phyloP scores from a whole-genome alignment of 2,888 invertebrate species.

The Lasioglossum lativentre region DNA sequence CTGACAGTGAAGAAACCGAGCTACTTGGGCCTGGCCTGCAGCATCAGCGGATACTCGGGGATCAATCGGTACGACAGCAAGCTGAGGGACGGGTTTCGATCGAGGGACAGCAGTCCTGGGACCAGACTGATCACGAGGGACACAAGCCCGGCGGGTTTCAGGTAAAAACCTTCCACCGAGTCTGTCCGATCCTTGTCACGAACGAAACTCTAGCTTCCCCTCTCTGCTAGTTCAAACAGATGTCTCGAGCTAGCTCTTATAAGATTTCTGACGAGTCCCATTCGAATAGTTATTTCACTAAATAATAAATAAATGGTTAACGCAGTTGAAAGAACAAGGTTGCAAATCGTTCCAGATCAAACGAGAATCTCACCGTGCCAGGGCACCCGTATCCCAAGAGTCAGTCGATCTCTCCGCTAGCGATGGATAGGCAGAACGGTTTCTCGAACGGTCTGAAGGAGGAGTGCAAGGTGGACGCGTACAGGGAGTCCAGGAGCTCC shows the following conservation, averaged over 20 bases:
- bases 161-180: conserved; percentile 69
- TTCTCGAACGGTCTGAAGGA: conserved; percentile 81
- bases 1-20: conserved; percentile 90
- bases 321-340: not conserved
- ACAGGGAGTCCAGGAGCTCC: conserved; percentile 75
- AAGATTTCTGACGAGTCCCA: not conserved
- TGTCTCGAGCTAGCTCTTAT: not conserved
- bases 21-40: conserved; percentile 94
- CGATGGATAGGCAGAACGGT: conserved; percentile 83
- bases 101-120: conserved; percentile 83
- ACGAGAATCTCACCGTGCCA: conserved; percentile 79
- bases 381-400: conserved; percentile 78
- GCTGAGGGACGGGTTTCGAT: conserved; percentile 88
- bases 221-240: not conserved
- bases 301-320: not conserved
- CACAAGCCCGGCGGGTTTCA: conserved; percentile 81
- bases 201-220: not conserved
- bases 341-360: conserved; percentile 73
- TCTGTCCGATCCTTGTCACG: not conserved
- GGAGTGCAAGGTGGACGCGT: conserved; percentile 78
- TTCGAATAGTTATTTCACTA: not conserved
- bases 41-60: conserved; percentile 95
- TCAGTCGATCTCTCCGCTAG: conserved; percentile 82
- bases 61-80: conserved; percentile 94
- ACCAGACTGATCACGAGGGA: conserved; percentile 81